A percentile compares a stretch with the other conserved stretches of the same genome.
Evolutionary conservation across 1,140 invertebrate species (phyloP).

Genomic region (Littorina saxatilis): DNA sequence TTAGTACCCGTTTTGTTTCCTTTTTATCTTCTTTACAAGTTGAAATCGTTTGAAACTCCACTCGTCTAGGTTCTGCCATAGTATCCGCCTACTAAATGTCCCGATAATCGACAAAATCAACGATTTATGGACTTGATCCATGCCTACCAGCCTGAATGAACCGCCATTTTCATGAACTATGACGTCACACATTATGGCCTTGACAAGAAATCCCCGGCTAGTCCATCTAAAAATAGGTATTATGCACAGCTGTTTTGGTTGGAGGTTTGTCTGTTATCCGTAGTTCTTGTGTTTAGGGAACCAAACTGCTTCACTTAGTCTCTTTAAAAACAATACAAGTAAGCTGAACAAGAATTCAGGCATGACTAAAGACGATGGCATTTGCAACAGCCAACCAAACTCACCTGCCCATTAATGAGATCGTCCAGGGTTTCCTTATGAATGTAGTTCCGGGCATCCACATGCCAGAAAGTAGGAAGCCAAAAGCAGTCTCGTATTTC

Average conservation of each 20-base stretch:
- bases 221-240: constrained; percentile 11
- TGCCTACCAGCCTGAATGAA: constrained; percentile 51
- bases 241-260: too few relatives aligned
- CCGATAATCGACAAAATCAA: constrained; percentile 34
- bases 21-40: constrained; percentile 72
- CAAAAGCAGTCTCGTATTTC: too few relatives aligned
- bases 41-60: constrained; percentile 75
- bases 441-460: background rate
- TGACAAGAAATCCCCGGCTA: constrained; percentile 27
- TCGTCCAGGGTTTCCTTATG: background rate
- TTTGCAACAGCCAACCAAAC: too few relatives aligned
- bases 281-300: too few relatives aligned
- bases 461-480: background rate
- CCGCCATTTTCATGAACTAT: constrained; percentile 61
- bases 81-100: constrained; percentile 40
- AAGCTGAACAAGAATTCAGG: too few relatives aligned
- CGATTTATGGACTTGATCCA: constrained; percentile 42
- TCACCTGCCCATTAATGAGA: background rate
- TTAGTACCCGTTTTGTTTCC: constrained; percentile 76
- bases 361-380: too few relatives aligned
- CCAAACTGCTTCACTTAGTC: too few relatives aligned
- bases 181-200: constrained; percentile 52
- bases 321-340: too few relatives aligned
- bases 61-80: constrained; percentile 80
- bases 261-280: too few relatives aligned